Evolutionary conservation across 2,888 invertebrate genomes (phyloP).

Genomic region (Pinctada fucata): DNA sequence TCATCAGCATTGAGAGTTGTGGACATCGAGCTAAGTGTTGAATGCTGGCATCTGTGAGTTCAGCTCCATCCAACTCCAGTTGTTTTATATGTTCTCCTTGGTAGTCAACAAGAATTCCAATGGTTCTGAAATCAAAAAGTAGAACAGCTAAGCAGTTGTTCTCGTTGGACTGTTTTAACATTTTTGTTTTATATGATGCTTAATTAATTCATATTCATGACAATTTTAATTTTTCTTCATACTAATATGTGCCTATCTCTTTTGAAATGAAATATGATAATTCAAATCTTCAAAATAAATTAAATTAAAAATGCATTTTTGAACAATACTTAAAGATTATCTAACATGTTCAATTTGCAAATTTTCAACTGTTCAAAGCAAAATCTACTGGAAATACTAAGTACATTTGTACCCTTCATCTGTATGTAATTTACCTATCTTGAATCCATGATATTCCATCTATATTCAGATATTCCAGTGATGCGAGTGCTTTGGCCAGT

Average conservation of each 20-base stretch:
- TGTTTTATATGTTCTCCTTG: conserved; percentile 49
- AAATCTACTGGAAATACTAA: too few relatives aligned
- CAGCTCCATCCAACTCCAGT: conserved; percentile 62
- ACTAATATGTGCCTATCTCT: too few relatives aligned
- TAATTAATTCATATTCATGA: background rate
- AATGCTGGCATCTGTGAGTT: conserved; percentile 56
- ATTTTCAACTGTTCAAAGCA: too few relatives aligned
- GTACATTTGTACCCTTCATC: too few relatives aligned
- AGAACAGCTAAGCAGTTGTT: background rate
- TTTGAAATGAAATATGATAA: background rate
- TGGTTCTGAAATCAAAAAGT: conserved; percentile 44
- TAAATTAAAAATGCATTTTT: too few relatives aligned
- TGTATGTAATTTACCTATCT: conserved; percentile 51
- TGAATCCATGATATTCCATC: conserved; percentile 63
- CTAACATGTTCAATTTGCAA: too few relatives aligned
- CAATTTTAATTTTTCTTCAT: too few relatives aligned
- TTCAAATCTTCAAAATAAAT: too few relatives aligned
- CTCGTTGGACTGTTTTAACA: background rate
- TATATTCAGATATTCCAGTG: conserved; percentile 55
- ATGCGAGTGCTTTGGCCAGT: conserved; percentile 46
- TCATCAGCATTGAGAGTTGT: conserved; percentile 45
- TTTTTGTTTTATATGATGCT: background rate
- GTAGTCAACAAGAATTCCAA: conserved; percentile 45
- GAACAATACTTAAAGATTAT: too few relatives aligned
- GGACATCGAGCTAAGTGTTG: conserved; percentile 48